Percentiles rank a stretch among this genome's conserved stretches.
These are phyloP conservation scores for Thysanoteuthis rhombus DNA, from an alignment of 2,888 invertebrate species.

Conservation along the genomic window DNA sequence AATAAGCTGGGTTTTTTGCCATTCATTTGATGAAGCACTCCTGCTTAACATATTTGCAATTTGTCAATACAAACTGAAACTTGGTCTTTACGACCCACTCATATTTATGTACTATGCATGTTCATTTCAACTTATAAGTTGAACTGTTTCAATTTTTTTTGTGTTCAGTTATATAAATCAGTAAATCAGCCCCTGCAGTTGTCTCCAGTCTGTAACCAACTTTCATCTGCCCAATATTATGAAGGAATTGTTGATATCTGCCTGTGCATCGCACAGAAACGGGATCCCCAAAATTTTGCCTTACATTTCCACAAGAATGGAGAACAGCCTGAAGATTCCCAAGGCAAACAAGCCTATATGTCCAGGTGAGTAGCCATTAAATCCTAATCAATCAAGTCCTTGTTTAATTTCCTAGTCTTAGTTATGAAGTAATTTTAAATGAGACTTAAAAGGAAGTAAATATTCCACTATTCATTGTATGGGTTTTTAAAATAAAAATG, in stretches of 20 bases:
- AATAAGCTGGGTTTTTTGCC: too few species aligned
- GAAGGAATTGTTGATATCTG: constrained; percentile 90
- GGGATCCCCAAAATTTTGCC: constrained; percentile 88
- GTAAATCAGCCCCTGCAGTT: constrained; percentile 89
- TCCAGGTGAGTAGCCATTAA: constrained; percentile 48
- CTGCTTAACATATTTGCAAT: too few species aligned
- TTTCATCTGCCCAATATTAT: constrained; percentile 80
- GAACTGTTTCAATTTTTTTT: not conserved
- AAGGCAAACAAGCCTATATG: constrained; percentile 79
- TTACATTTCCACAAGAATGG: constrained; percentile 87
- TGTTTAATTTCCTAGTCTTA: too few species aligned
- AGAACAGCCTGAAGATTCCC: constrained; percentile 83
- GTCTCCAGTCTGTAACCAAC: constrained; percentile 84
- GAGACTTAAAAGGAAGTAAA: too few species aligned
- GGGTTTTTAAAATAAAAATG: too few species aligned
- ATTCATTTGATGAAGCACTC: too few species aligned
- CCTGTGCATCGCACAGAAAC: constrained; percentile 82
- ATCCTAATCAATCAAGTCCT: not conserved
- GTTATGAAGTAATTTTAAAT: too few species aligned
- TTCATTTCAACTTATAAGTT: not conserved
- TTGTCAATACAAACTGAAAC: not conserved
- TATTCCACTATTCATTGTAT: too few species aligned
- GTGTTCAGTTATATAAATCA: constrained; percentile 78
- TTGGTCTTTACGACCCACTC: not conserved
- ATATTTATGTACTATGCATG: not conserved